Evolutionary conservation across 2,797 vertebrate genomes (phyloP), one percentile per base, ranked within the genome.

Genomic region (Calcarius lapponicus): DNA sequence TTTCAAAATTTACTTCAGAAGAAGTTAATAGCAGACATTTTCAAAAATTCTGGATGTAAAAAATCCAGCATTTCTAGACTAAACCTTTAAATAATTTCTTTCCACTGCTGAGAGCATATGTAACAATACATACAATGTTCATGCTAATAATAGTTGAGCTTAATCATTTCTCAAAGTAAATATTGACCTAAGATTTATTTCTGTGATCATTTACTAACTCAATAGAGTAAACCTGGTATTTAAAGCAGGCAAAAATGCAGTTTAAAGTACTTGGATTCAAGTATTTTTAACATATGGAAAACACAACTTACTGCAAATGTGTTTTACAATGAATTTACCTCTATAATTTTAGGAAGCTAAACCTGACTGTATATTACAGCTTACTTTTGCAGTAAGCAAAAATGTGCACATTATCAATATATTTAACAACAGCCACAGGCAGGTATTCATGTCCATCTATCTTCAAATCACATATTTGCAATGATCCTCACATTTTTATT

Each of bases 71-170:
- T 17, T 48, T 90, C 31, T 58, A 58, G 29, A 85, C 12, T 60
- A 61, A 93, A 71, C 4, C 3, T 50, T 70, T 65, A 51, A 69
- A 58, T 1, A 45, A 40, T 24, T 85, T 80, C 3, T 64, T 89
- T 65, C n/a, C 9, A 18, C 32, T 56, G 29, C 22, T 83, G 40
- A 83, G 47, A 83, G 62, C 31, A 53, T 48, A 86, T 73, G 83
- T 92, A 96, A 96, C 89, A 96, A 94, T 92, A 94, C 85, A 58
- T 73, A 62, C 65, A 91, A 86, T 60, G 10, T 80, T 86, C 66
- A 92, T 92, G 87, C 36, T 90, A 51, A 93, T 91, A 79, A 29
- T 67, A 89, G 67, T 75, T 80, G 74, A 95, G 83, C 82, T 80
- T 89, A 36, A 62, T 80, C 0, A 25, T 75, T 48, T 92, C 43